phyloP scores from a whole-genome alignment of 2,797 vertebrate species.

The Cuniculus paca region DNA sequence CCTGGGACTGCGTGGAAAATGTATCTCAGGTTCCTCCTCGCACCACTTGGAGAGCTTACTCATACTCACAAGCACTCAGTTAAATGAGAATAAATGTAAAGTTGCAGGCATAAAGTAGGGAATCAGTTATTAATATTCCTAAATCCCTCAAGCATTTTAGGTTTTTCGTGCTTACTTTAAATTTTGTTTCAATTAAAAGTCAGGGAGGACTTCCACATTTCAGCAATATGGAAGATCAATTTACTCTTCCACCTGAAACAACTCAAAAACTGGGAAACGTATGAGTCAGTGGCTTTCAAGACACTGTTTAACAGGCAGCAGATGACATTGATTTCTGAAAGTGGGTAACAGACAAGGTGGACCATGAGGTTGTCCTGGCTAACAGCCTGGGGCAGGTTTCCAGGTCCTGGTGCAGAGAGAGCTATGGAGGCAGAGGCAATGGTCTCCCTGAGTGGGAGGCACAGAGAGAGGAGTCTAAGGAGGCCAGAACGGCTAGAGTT shows the following conservation, averaged over 20 bases:
- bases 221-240: neutral
- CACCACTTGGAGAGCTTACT: neutral
- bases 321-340: neutral
- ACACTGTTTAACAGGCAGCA: neutral
- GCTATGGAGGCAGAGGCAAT: neutral
- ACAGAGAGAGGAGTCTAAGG: neutral
- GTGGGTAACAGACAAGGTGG: neutral
- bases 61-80: neutral
- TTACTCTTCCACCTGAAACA: neutral
- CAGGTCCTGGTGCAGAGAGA: neutral
- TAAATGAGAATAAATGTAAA: slow-evolving; percentile 27
- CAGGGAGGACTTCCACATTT: neutral
- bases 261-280: neutral
- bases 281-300: slow-evolving; percentile 4
- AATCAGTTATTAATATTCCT: neutral
- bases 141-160: neutral
- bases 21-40: neutral
- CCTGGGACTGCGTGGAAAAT: neutral
- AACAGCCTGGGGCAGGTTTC: neutral
- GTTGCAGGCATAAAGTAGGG: neutral
- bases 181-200: slow-evolving; percentile 26
- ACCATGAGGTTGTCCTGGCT: neutral
- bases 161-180: neutral
- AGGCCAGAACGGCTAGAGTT: neutral
- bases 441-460: neutral